Percentiles rank a stretch among this genome's conserved stretches.
phyloP scores from a whole-genome alignment of 1,140 invertebrate species.

The Tetranychus cinnabarinus region DNA sequence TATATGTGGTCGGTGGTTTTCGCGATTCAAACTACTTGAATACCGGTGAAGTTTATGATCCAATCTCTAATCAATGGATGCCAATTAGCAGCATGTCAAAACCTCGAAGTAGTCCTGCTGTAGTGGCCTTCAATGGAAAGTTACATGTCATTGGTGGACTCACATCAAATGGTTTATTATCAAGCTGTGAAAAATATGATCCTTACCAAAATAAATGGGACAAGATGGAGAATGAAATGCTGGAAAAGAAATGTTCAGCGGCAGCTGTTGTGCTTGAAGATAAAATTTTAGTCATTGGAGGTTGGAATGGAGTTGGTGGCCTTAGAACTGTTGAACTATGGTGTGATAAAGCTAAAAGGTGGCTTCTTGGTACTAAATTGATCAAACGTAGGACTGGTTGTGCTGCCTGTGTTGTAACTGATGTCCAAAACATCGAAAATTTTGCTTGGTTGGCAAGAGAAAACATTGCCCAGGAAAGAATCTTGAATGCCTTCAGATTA shows the following conservation, averaged over 20 bases:
- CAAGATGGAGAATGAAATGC: constrained; percentile 8
- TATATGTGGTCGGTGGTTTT: constrained; percentile 19
- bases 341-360: background rate
- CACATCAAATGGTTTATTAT: constrained; percentile 26
- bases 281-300: constrained; percentile 31
- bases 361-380: background rate
- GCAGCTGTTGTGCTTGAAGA: constrained; percentile 20
- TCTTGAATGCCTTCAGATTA: background rate
- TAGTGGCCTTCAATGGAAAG: constrained; percentile 38
- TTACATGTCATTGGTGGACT: constrained; percentile 34
- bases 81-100: background rate
- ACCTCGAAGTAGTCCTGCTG: constrained; percentile 26
- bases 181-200: constrained; percentile 28
- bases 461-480: background rate
- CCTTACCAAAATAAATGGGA: constrained; percentile 26
- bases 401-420: background rate
- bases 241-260: constrained; percentile 18
- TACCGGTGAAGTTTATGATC: constrained; percentile 37
- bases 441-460: background rate
- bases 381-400: background rate
- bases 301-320: constrained; percentile 56
- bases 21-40: constrained; percentile 11
- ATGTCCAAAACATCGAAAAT: background rate
- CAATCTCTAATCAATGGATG: constrained; percentile 32
- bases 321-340: constrained; percentile 47